These are phyloP conservation scores for Scaeva pyrastri DNA, from an alignment of 2,888 invertebrate species.

Conservation along the genomic window DNA sequence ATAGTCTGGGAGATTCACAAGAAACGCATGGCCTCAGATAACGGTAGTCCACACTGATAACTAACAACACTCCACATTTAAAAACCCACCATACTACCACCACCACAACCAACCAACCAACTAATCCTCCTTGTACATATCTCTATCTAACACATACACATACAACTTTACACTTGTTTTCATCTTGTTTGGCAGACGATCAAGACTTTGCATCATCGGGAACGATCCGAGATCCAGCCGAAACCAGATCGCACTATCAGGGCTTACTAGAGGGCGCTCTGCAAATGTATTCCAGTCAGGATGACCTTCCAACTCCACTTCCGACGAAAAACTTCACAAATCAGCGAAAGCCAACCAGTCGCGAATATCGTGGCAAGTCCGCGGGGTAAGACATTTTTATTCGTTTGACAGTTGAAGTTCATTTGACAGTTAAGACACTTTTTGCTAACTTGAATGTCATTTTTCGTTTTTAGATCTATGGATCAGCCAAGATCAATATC, in stretches of 20 bases:
- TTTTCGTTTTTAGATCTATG: slow-evolving; percentile 66
- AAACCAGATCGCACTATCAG: slow-evolving; percentile 83
- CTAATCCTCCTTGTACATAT: slow-evolving; percentile 66
- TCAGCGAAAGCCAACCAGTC: slow-evolving; percentile 79
- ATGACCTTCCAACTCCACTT: slow-evolving; percentile 82
- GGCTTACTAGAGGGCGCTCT: slow-evolving; percentile 84
- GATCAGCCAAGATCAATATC: slow-evolving; percentile 78
- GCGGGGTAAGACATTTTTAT: slow-evolving; percentile 78
- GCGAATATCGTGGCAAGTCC: slow-evolving; percentile 83
- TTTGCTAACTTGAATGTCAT: not conserved
- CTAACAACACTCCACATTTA: slow-evolving; percentile 68
- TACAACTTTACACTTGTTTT: slow-evolving; percentile 73
- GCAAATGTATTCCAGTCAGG: slow-evolving; percentile 83
- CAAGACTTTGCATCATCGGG: slow-evolving; percentile 51
- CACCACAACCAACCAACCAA: slow-evolving; percentile 44
- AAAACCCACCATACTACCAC: slow-evolving; percentile 57
- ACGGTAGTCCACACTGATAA: slow-evolving; percentile 77
- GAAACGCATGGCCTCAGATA: slow-evolving; percentile 85
- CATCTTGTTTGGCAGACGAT: slow-evolving; percentile 74
- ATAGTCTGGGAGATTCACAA: slow-evolving; percentile 93
- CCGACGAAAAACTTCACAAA: slow-evolving; percentile 81
- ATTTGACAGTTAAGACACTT: no score
- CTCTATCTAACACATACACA: slow-evolving; percentile 59
- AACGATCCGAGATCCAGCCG: slow-evolving; percentile 82
- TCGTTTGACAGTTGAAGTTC: not conserved